Percentiles rank a stretch among this genome's conserved stretches.
Evolutionary conservation across 2,888 invertebrate species (phyloP).

Genomic region (Torymus auratus): DNA sequence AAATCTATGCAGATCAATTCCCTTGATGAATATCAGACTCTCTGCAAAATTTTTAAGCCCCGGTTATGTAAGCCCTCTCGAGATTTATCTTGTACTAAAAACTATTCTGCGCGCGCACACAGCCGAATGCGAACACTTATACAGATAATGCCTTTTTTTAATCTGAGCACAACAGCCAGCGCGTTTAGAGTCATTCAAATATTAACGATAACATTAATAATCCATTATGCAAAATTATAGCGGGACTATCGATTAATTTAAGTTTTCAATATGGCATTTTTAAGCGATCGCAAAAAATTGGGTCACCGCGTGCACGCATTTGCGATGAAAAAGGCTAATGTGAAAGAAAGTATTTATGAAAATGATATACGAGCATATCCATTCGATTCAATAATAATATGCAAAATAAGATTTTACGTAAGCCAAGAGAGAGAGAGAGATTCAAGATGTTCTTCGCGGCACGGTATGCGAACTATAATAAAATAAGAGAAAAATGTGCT

Average conservation of each 20-base stretch:
- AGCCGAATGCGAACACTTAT: no score
- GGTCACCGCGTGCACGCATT: no score
- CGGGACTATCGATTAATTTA: no score
- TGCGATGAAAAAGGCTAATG: no score
- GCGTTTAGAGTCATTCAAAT: no score
- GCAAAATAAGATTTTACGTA: not conserved
- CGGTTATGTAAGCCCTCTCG: slow-evolving; percentile 27
- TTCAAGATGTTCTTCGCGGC: not conserved
- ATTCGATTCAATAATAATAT: not conserved
- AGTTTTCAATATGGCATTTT: no score
- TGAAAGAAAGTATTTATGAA: no score
- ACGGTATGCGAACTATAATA: not conserved
- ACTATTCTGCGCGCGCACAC: not conserved
- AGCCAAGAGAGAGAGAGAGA: not conserved
- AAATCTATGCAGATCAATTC: slow-evolving; percentile 50
- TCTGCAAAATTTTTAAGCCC: slow-evolving; percentile 24
- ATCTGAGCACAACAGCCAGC: no score
- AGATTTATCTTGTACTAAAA: slow-evolving; percentile 24
- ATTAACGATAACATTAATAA: no score
- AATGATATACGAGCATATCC: not conserved
- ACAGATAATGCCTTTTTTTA: no score
- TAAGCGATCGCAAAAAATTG: no score
- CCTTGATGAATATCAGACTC: slow-evolving; percentile 30
- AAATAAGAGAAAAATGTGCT: slow-evolving; percentile 19
- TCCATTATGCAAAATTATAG: no score